phyloP scores from a whole-genome alignment of 2,888 invertebrate genomes.

The Hetaerina titia region DNA sequence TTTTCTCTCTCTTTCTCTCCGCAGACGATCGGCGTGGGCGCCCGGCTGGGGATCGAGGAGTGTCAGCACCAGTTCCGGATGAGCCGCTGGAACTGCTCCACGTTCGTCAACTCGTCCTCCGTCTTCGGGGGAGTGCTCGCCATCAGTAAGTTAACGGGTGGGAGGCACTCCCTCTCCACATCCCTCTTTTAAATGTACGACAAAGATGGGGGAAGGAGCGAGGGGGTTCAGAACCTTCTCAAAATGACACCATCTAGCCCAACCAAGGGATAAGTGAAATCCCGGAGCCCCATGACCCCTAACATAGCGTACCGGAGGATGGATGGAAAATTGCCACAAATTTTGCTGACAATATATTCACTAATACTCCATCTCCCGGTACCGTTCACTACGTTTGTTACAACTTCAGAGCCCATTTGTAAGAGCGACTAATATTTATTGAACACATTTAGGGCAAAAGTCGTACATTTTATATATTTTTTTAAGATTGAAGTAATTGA shows the following conservation, averaged over 20 bases:
- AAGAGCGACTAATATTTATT: no score
- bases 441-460: no score
- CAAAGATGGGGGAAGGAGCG: not conserved
- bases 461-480: no score
- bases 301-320: no score
- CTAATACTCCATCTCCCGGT: no score
- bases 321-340: no score
- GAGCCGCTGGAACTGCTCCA: slow-evolving; percentile 94
- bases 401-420: no score
- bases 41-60: slow-evolving; percentile 91
- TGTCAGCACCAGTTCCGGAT: slow-evolving; percentile 93
- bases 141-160: slow-evolving; percentile 85
- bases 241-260: not conserved
- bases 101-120: slow-evolving; percentile 86
- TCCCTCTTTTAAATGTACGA: not conserved
- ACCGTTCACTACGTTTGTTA: no score
- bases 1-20: slow-evolving; percentile 73
- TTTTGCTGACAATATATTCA: no score
- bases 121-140: slow-evolving; percentile 91
- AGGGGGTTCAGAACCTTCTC: not conserved
- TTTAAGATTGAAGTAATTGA: no score
- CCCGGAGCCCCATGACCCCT: not conserved
- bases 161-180: not conserved
- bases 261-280: not conserved
- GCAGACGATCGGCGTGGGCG: slow-evolving; percentile 89